phyloP scores from a whole-genome alignment of 2,797 vertebrate species.

The Rhabdomys pumilio region DNA sequence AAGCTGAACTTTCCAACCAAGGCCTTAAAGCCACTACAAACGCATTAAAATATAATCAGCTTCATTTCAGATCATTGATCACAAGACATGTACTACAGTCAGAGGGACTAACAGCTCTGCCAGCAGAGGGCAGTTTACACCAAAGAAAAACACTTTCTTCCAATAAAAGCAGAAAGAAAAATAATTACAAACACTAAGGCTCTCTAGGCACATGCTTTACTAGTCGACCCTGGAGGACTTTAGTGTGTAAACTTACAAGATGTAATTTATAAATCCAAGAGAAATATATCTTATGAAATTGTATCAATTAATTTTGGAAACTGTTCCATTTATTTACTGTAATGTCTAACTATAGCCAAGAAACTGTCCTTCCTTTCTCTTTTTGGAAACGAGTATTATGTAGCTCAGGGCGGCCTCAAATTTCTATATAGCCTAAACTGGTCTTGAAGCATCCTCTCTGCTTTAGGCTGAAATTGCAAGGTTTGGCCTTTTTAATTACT shows the following conservation, averaged over 20 bases:
- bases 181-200: neutral
- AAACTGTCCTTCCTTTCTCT: conserved; percentile 1
- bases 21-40: conserved; percentile 40
- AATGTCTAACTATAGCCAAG: conserved; percentile 29
- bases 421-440: neutral
- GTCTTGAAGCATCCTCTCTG: neutral
- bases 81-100: neutral
- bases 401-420: neutral
- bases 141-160: conserved; percentile 41
- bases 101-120: conserved; percentile 51
- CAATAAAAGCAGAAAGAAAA: conserved; percentile 35
- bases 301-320: conserved; percentile 52
- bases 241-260: conserved; percentile 23
- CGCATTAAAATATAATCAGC: neutral
- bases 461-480: neutral
- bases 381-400: neutral
- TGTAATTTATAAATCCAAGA: conserved; percentile 26
- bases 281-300: conserved; percentile 65
- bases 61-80: conserved; percentile 1
- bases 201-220: neutral
- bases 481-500: conserved; percentile 2
- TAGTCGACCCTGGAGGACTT: neutral
- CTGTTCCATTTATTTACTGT: conserved; percentile 20
- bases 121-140: conserved; percentile 64
- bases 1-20: conserved; percentile 46